A percentile compares a stretch with the other conserved stretches of the same genome.
These are phyloP conservation scores for Pao palembangensis DNA, from an alignment of 2,113 vertebrate genomes.

Conservation along the genomic window DNA sequence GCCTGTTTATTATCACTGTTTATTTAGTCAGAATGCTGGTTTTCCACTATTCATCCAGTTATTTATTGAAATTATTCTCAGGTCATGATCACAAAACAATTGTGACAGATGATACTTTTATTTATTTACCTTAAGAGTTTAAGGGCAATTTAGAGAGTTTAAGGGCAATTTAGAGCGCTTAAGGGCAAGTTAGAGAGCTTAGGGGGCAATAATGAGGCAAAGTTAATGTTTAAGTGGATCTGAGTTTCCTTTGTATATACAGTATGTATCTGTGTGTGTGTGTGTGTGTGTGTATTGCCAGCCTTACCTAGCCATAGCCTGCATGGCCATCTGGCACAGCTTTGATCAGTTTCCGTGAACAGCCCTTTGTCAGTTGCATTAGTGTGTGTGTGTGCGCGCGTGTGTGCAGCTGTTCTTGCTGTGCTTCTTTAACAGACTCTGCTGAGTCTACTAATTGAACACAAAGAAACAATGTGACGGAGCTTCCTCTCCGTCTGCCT, in stretches of 20 bases:
- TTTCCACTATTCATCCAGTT: no score
- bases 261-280: not conserved
- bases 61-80: no score
- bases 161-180: not conserved
- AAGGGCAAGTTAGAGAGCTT: not conserved
- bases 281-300: slow-evolving; percentile 37
- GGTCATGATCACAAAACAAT: no score
- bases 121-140: no score
- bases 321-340: slow-evolving; percentile 60
- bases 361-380: slow-evolving; percentile 56
- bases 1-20: no score
- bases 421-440: slow-evolving; percentile 58
- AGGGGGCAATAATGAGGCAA: not conserved
- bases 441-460: slow-evolving; percentile 57
- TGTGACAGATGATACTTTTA: no score
- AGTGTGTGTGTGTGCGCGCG: slow-evolving; percentile 18
- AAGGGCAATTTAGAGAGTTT: not conserved
- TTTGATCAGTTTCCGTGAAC: slow-evolving; percentile 64
- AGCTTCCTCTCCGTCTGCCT: slow-evolving; percentile 43
- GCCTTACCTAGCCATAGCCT: slow-evolving; percentile 45
- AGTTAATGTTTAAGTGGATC: not conserved
- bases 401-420: slow-evolving; percentile 52
- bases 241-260: not conserved
- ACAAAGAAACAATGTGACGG: slow-evolving; percentile 57
- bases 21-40: no score